Evolutionary conservation across 92 coral and sea anemone species (phyloP).

Genomic region (Porites rus): DNA sequence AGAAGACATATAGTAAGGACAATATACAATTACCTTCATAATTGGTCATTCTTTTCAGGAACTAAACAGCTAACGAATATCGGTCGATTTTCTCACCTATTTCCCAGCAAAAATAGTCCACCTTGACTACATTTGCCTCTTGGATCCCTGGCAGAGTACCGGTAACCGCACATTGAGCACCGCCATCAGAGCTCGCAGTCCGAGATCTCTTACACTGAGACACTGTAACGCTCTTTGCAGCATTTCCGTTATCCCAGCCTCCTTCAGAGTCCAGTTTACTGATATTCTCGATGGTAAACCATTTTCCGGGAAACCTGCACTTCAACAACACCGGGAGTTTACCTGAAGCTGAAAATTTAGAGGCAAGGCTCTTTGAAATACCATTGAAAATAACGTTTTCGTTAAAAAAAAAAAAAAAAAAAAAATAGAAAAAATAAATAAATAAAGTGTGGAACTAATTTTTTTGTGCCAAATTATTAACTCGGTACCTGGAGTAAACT

Average conservation of each 20-base stretch:
- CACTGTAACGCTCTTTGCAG: neutral
- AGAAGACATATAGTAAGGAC: no score
- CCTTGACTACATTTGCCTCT: neutral
- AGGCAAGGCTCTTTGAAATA: no score
- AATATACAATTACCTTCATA: no score
- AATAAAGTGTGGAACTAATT: no score
- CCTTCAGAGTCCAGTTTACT: neutral
- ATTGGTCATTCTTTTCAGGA: no score
- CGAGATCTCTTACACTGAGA: neutral
- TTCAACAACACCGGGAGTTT: neutral
- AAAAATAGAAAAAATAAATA: no score
- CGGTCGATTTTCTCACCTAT: slow-evolving; percentile 6
- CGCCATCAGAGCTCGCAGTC: neutral
- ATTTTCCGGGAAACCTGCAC: slow-evolving; percentile 30
- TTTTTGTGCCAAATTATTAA: no score
- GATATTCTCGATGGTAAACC: slow-evolving; percentile 15
- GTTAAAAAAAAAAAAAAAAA: no score
- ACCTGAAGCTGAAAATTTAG: slow-evolving; percentile 14
- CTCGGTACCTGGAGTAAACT: no score
- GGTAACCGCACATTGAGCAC: neutral
- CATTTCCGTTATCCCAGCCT: neutral
- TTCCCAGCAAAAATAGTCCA: slow-evolving; percentile 39
- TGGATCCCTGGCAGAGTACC: neutral
- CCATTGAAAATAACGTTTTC: no score
- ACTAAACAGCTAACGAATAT: no score